Percentiles rank a stretch among this genome's conserved stretches.
Conservation (phyloP, 2,113 vertebrate genomes). For the Quiscalus mexicanus region DNA sequence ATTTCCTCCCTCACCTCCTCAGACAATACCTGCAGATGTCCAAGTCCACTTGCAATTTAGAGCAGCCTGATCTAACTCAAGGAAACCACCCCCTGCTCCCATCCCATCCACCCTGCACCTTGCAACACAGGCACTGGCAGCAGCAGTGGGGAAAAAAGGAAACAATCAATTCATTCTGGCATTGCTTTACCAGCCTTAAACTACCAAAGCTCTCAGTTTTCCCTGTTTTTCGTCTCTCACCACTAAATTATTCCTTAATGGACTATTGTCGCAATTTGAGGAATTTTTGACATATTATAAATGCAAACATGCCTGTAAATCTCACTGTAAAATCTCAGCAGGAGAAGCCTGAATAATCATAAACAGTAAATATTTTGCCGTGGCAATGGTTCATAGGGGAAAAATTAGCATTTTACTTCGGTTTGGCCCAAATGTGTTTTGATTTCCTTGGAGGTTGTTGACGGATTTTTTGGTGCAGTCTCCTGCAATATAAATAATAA, state of each 20-base stretch:
- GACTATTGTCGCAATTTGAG: conserved; percentile 6
- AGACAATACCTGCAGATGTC: background rate
- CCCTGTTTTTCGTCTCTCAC: background rate
- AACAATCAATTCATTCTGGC: background rate
- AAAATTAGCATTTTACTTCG: conserved; percentile 39
- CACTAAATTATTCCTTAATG: conserved; percentile 41
- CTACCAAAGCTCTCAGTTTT: background rate
- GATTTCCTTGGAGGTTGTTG: conserved; percentile 56
- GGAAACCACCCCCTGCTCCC: background rate
- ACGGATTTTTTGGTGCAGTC: background rate
- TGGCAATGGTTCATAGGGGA: conserved; percentile 29
- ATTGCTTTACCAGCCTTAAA: background rate
- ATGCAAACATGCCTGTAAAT: conserved; percentile 50
- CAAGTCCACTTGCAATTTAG: background rate
- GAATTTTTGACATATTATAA: conserved; percentile 38
- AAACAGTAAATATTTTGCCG: conserved; percentile 37
- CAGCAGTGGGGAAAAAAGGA: background rate
- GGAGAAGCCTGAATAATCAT: conserved; percentile 34
- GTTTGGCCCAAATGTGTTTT: conserved; percentile 59
- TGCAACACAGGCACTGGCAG: background rate
- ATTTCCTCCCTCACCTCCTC: background rate
- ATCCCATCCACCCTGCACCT: background rate
- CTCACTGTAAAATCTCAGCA: conserved; percentile 45
- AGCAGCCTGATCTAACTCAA: background rate
- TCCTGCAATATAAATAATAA: conserved; percentile 57